phyloP scores from a whole-genome alignment of 1,140 invertebrate species.

The Drosophila varians region DNA sequence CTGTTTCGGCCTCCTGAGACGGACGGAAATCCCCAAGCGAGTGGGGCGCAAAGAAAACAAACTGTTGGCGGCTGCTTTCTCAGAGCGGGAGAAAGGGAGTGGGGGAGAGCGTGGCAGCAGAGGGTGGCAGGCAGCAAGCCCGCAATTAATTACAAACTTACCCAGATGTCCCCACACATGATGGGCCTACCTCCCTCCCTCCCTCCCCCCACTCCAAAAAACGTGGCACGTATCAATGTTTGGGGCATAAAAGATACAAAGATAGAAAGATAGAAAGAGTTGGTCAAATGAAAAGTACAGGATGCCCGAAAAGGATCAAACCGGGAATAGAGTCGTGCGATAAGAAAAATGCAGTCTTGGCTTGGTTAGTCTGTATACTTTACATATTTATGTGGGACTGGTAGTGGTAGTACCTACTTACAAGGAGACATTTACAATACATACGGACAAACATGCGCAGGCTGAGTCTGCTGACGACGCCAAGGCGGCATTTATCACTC shows the following conservation, averaged over 20 bases:
- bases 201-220: slow-evolving; percentile 38
- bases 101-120: slow-evolving; percentile 1
- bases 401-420: too few species aligned
- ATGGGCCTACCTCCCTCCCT: slow-evolving; percentile 20
- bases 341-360: slow-evolving; percentile 25
- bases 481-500: slow-evolving; percentile 49
- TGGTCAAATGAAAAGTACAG: too few species aligned
- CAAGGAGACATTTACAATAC: background rate
- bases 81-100: background rate
- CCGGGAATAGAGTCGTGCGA: slow-evolving; percentile 13
- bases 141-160: slow-evolving; percentile 81
- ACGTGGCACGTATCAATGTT: slow-evolving; percentile 79
- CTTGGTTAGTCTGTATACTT: too few species aligned
- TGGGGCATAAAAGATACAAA: slow-evolving; percentile 57
- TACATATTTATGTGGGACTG: too few species aligned
- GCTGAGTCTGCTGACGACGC: slow-evolving; percentile 41
- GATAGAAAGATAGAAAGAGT: background rate
- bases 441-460: slow-evolving; percentile 39
- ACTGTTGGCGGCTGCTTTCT: slow-evolving; percentile 41
- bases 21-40: slow-evolving; percentile 38
- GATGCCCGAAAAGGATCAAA: slow-evolving; percentile 18
- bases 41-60: slow-evolving; percentile 45
- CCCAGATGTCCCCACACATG: slow-evolving; percentile 60
- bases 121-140: slow-evolving; percentile 61
- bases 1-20: slow-evolving; percentile 8